These are phyloP conservation scores for Syngnathus typhle DNA, from an alignment of 2,113 vertebrate genomes.

Conservation along the genomic window DNA sequence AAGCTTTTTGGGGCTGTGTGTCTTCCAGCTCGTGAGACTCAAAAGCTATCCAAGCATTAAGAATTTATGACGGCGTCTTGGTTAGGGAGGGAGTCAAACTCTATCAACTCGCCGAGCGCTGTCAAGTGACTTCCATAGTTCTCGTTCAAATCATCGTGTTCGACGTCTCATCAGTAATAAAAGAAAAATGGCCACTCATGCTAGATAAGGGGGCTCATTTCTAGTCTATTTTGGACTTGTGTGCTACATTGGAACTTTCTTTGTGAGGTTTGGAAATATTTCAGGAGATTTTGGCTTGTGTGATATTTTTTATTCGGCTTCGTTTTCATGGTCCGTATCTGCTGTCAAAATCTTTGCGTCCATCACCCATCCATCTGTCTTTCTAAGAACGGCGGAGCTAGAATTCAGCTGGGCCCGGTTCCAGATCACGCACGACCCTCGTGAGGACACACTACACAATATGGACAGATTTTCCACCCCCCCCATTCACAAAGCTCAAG, in stretches of 20 bases:
- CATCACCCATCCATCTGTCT: not conserved
- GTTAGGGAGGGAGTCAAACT: not conserved
- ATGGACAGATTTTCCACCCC: not conserved
- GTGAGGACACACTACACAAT: not conserved
- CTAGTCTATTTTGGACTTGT: slow-evolving; percentile 6
- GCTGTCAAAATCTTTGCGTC: not conserved
- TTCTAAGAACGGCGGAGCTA: not conserved
- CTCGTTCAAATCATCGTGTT: not conserved
- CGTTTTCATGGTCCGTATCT: not conserved
- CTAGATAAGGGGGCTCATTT: not conserved
- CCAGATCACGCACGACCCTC: not conserved
- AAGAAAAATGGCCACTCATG: not conserved
- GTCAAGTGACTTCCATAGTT: not conserved
- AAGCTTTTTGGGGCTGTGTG: not conserved
- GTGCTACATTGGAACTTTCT: not conserved
- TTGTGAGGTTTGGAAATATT: not conserved
- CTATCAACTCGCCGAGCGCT: not conserved
- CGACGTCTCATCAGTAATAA: slow-evolving; percentile 5
- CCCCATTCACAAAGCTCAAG: not conserved
- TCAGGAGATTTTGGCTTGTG: not conserved
- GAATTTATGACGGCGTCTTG: not conserved
- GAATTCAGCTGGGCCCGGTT: not conserved
- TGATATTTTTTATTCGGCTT: not conserved
- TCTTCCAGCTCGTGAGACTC: not conserved
- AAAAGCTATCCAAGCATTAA: not conserved